Evolutionary conservation across 1,140 invertebrate genomes (phyloP), one percentile per base, ranked within the genome.

Genomic region (Bombus huntii): DNA sequence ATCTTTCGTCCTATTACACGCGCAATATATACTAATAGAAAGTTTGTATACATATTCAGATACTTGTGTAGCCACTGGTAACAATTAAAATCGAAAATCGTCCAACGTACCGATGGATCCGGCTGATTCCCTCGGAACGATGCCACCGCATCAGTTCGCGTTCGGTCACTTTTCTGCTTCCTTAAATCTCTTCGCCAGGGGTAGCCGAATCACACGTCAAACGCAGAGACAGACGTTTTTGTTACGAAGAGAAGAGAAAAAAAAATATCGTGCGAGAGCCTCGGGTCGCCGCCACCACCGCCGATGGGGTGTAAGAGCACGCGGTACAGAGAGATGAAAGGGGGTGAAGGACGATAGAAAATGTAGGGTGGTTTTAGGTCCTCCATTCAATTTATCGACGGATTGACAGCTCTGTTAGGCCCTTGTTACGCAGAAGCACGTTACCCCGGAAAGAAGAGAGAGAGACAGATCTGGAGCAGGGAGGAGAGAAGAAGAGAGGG

Each of bases 341-440:
- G 90, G 91, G 89, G 90, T 85, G 88, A 90, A 91, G 90, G 88
- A 83, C 86, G 87, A 39, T 62, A 78, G 86, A 79, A 85, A 90
- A 89, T 87, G 79, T 90, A 88, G 92, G 92, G 92, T 93, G 91
- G 88, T 93, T 93, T 93, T 92, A 92, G 91, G 88, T 92, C 91
- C 88, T 91, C 92, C 90, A 93, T 93, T 93, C 92, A 93, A 93
- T 93, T 93, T 93, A 93, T 93, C 91, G 92, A 89, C 86, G 90
- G 92, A 93, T 93, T 93, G 92, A 93, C 92, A 93, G 92, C 92
- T 93, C 92, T 93, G 92, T 93, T 93, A 93, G 92, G 91, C 90
- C 89, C 92, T 93, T 92, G 91, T 92, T 93, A 93, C 92, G 91
- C 89, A 44, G 85, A 44, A 89, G 83, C 88, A 91, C 82, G 87